Base-by-base conservation (phyloP, 2,113 vertebrate species). In the Prochilodus magdalenae region DNA sequence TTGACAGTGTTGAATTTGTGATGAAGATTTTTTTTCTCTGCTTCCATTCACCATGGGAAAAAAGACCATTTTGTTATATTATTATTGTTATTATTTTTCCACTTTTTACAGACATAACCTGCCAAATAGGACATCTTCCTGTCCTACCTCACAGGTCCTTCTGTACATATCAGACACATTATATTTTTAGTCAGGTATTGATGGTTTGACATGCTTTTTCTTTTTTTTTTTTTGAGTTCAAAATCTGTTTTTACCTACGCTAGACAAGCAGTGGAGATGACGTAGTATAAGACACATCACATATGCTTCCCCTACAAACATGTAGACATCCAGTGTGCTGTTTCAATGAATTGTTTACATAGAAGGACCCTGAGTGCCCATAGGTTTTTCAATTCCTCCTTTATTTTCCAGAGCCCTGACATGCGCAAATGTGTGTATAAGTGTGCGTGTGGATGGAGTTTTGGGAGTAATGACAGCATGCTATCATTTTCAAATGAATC, bases 101-200 rank as follows among this genome's bases (percentile, higher is more conserved):
- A 70, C 81, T 84, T 85, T 85, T 87, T 89, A 15, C 63, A 87
- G 83, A 88, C 85, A 83, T 89, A 87, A 90, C 86, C 91, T 93
- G 92, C 92, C 93, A 93, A 93, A 93, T 92, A 88, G 82, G 91
- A 87, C 88, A 84, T 73, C 82, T 83, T 79, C 83, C 79, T 70
- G 85, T 87, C 83, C 79, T 88, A 89, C 86, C 89, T 86, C 75
- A 53, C 65, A 79, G 82, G 44, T 79, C 83, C 80, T 89, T 89
- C 89, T 93, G 90, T 92, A 90, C 90, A 94, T 94, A 93, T 93
- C 91, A 89, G 86, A 90, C 85, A 88, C 90, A 89, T 87, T 22
- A 33, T 66, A 57, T 70, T 73, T 78, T 85, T 40, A 29, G 73
- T 83, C 73, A 83, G 80, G 83, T 86, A 65, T 74, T 77, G 82